Evolutionary conservation across 2,888 invertebrate species (phyloP), one percentile per base, ranked within the genome.

Genomic region (Mesodorylaimus sp.): DNA sequence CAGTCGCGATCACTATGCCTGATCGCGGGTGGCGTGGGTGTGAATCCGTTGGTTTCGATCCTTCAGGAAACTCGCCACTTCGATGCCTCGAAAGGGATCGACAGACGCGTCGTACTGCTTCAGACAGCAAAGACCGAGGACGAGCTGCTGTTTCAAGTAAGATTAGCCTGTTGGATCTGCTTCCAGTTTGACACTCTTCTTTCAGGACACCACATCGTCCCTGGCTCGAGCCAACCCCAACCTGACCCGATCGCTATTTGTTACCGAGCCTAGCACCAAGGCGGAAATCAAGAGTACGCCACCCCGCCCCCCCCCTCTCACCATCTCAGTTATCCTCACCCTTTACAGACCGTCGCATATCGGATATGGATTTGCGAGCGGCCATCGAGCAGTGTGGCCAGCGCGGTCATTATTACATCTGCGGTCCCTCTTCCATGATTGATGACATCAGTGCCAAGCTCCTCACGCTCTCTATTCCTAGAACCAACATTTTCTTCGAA

Each of bases 1-100:
- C 45, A 52, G 2, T 47, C 54, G 16, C 45, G 52, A 23, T 47
- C 55, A 2, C 52, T 70, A 10, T 55, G 71, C 27, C 58, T 71
- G 21, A 55, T 72, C 29, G 72, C 70, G 10, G 72, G 72, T 3
- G 72, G 72, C 1, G 69, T 72, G 16, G 72, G 72, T 3, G 67
- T 72, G 25, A 72, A 71, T 54, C 72, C 72, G 23, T 54, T 72
- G 5, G 58, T 60, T 38, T 69, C 69, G 28, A 71, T 71, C 48
- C 45, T 66, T 21, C 58, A 58, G 41, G 64, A 68, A 53, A 59
- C 64, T 23, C 50, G 56, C 27, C 57, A 63, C 48, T 42, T 64
- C n/a, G 50, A 53, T 10, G 36, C 19, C 5, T 25, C 25, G 37
- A 39, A 50, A 3, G 27, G 25, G n/a, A 47, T 27, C 24, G 7